Evolutionary conservation across 1,140 invertebrate species (phyloP).

Genomic region (Drosophila nigromelanica): DNA sequence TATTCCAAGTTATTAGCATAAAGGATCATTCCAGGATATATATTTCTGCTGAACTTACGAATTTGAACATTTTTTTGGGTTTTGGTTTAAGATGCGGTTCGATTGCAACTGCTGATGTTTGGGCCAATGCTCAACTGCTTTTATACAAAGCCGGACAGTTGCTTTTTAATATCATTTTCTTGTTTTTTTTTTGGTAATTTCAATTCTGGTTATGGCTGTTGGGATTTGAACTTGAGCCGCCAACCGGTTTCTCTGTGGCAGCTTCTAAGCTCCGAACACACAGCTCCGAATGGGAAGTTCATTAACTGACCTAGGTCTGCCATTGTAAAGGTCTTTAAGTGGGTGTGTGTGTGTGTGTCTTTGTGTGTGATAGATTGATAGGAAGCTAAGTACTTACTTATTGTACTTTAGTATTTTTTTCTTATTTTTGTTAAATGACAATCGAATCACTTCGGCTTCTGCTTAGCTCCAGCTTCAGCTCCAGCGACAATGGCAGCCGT

Average conservation of each 20-base stretch:
- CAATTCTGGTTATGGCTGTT: conserved; percentile 41
- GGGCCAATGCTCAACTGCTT: conserved; percentile 25
- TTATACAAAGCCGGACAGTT: conserved; percentile 41
- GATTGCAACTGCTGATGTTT: conserved; percentile 73
- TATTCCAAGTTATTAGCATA: background rate
- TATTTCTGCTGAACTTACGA: conserved; percentile 57
- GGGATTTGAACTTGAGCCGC: conserved; percentile 64
- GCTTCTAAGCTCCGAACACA: conserved; percentile 61
- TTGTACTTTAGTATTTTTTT: background rate
- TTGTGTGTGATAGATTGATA: conserved; percentile 36
- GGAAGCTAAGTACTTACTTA: conserved; percentile 45
- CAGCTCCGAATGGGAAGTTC: conserved; percentile 59
- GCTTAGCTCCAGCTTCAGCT: no score
- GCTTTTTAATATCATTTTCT: background rate
- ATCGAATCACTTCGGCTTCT: conserved; percentile 37
- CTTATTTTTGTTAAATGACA: conserved; percentile 22
- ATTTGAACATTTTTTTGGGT: conserved; percentile 75
- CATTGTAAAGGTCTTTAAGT: conserved; percentile 17
- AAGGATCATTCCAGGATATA: background rate
- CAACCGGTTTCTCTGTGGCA: conserved; percentile 59
- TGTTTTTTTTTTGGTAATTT: conserved; percentile 31
- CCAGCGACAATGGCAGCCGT: conserved; percentile 31
- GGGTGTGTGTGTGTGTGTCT: conserved; percentile 2
- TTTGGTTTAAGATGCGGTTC: conserved; percentile 49
- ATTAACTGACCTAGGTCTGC: conserved; percentile 67